A percentile compares a stretch with the other conserved stretches of the same genome.
Evolutionary conservation across 2,888 invertebrate species (phyloP).

Genomic region (Euclidia mi): DNA sequence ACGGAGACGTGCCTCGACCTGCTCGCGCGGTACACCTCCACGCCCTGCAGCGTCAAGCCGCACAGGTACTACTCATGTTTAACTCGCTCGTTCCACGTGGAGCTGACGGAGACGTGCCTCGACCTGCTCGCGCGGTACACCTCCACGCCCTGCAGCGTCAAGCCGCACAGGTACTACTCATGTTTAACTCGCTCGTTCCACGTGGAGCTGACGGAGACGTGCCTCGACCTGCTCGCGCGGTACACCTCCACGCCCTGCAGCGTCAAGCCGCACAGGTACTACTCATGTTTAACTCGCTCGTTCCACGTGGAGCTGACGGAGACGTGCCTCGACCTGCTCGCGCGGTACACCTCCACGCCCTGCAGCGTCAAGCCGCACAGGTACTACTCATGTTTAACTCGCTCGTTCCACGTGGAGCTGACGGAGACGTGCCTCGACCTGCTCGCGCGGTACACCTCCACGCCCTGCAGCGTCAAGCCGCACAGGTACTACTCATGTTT

Average conservation of each 20-base stretch:
- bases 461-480: slow-evolving; percentile 86
- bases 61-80: slow-evolving; percentile 89
- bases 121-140: slow-evolving; percentile 89
- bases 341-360: slow-evolving; percentile 80
- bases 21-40: slow-evolving; percentile 84
- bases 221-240: slow-evolving; percentile 92
- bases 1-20: slow-evolving; percentile 95
- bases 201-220: slow-evolving; percentile 96
- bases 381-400: slow-evolving; percentile 78
- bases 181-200: slow-evolving; percentile 90
- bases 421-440: slow-evolving; percentile 94
- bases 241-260: slow-evolving; percentile 80
- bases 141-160: slow-evolving; percentile 79
- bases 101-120: slow-evolving; percentile 96
- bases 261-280: slow-evolving; percentile 92
- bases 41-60: slow-evolving; percentile 86
- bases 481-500: slow-evolving; percentile 91
- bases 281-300: not conserved
- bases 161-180: slow-evolving; percentile 91
- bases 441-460: slow-evolving; percentile 84
- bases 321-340: slow-evolving; percentile 92
- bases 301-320: too few species aligned
- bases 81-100: slow-evolving; percentile 93
- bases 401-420: too few species aligned
- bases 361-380: slow-evolving; percentile 91